These are phyloP conservation scores for Parazoanthus atlanticus DNA, from an alignment of 92 coral and sea anemone species.

Conservation along the genomic window DNA sequence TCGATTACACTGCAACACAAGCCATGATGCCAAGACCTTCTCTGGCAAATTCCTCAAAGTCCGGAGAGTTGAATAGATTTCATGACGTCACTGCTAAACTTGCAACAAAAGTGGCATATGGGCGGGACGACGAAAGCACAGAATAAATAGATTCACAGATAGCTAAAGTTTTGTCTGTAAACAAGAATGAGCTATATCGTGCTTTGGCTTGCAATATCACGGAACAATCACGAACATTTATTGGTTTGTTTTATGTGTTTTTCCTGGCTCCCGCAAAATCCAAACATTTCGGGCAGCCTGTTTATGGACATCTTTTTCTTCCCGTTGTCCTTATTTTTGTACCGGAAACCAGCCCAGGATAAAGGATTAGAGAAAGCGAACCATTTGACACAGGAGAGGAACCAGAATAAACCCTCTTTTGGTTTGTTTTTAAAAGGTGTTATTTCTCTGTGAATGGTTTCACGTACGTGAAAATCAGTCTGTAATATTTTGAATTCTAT, in stretches of 20 bases:
- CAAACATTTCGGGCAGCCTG: not conserved
- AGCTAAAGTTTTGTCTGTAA: not conserved
- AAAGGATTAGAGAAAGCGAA: not conserved
- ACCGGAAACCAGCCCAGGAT: constrained; percentile 11
- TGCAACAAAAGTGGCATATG: constrained; percentile 42
- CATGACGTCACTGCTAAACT: constrained; percentile 40
- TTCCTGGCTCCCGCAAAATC: not conserved
- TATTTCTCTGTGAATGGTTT: constrained; percentile 4
- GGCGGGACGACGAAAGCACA: constrained; percentile 14
- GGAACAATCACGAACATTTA: constrained; percentile 1
- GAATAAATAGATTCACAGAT: constrained; percentile 5
- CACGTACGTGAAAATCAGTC: constrained; percentile 9
- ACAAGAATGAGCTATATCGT: not conserved
- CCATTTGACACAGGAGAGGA: not conserved
- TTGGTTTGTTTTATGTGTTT: constrained; percentile 3
- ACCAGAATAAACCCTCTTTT: not conserved
- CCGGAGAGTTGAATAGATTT: constrained; percentile 17
- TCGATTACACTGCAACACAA: not conserved
- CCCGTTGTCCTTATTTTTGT: not conserved
- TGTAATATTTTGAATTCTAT: not conserved
- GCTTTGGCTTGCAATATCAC: constrained; percentile 7
- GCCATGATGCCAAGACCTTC: not conserved
- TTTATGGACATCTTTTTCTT: not conserved
- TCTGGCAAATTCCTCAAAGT: constrained; percentile 19
- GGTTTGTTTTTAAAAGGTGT: constrained; percentile 21